Evolutionary conservation across 2,113 vertebrate species (phyloP), one percentile per base, ranked within the genome.

Genomic region (Aspidoscelis tigris): DNA sequence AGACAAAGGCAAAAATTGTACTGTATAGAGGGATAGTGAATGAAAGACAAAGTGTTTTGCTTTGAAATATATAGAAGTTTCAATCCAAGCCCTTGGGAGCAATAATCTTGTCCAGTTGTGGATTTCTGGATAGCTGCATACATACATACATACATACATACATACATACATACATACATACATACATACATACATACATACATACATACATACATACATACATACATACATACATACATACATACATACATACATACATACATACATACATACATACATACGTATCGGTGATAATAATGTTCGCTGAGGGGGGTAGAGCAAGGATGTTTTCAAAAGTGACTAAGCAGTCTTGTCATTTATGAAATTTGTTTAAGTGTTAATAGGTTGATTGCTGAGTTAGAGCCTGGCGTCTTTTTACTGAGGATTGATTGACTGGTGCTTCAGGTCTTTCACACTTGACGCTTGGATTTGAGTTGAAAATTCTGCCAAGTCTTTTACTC

Each of bases 321-420:
- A 84, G 89, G 80, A 84, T n/a, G 61, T 95, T 95, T 94, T 89
- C 93, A 92, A 92, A 96, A 94, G 93, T 96, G 97, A 97, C 96
- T 97, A 97, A 98, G 97, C 96, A 97, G 91, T 93, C 92, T 83
- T 83, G 87, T 94, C 97, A 98, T 98, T 98, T 97, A 97, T 95
- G 96, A 97, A 98, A 98, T 99, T 98, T 98, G 97, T 97, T 97
- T 98, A 98, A 98, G 97, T 98, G 97, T 97, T 98, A 98, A 98
- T 97, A 96, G 97, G 95, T 96, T 98, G 97, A 98, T 98, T 97
- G 97, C 94, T n/a, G 90, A 92, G 92, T 92, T 90, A 91, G 89
- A 94, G 95, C 95, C 94, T 90, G 95, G 91, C 90, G 95, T 96
- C 97, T 97, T 98, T 96, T 98, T 96, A 89, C 96, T 95, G 91